Base-by-base conservation (phyloP, 2,113 vertebrate genomes). In the Sturnira hondurensis region DNA sequence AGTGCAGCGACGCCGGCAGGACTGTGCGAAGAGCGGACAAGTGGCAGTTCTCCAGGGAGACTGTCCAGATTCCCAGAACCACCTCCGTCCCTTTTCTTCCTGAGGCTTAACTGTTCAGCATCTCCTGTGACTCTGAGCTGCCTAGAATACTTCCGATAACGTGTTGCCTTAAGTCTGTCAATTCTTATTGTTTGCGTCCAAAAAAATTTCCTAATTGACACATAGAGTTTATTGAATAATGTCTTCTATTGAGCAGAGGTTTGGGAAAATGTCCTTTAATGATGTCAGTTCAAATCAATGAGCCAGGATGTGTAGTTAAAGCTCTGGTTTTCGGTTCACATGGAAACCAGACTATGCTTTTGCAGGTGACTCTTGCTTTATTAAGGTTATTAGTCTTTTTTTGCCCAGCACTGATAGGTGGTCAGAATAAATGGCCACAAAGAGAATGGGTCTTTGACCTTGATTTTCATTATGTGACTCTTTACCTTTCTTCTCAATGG, bases 381-480 rank as follows among this genome's bases (percentile, higher is more conserved):
- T 73, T 84, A 92, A 77, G 91, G 86, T 65, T 78, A 74, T n/a
- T 71, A 28, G 41, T n/a, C 65, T n/a, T 61, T 87, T 50, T 19
- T 50, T 50, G 13, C 20, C 16, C 6, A 87, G 74, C 52, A 90
- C 24, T 87, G 73, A 67, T 33, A 87, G 50, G 71, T 85, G 43
- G 61, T 89, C 90, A 95, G 76, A 94, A 85, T 80, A 90, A 96
- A 80, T 20, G 86, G 58, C 43, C 58, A 86, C 16, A 94, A 68
- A 92, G 28, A 92, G 38, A 88, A 95, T 52, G 33, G 38, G 20
- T 56, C 56, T 90, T 85, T 76, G 56, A 87, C 76, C 85, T 92
- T 95, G 54, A 36, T 93, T 84, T 93, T 95, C 65, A 85, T 76
- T 89, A 58, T 86, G n/a, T 65, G 50, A 80, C 63, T 68, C 67